These are phyloP conservation scores for Smittia aterrima DNA, from an alignment of 2,888 invertebrate species.

Conservation along the genomic window DNA sequence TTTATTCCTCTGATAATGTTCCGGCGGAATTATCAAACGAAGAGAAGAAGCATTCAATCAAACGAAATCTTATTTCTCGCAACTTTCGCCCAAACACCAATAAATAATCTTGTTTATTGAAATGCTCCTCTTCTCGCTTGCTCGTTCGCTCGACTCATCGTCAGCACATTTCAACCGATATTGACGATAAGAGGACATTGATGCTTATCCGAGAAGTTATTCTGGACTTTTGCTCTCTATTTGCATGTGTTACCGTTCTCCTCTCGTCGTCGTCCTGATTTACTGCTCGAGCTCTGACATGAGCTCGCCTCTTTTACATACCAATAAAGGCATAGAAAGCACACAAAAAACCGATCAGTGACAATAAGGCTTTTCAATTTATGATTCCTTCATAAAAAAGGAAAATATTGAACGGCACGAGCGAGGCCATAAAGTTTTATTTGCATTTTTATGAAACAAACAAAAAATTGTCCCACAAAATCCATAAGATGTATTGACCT, in stretches of 20 bases:
- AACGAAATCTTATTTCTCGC: constrained; percentile 31
- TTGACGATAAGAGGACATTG: constrained; percentile 16
- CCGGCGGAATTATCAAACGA: constrained; percentile 29
- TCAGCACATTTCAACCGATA: neutral
- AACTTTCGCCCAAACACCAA: neutral
- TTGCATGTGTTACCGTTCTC: constrained; percentile 36
- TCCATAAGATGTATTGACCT: constrained; percentile 25
- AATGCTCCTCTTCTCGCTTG: neutral
- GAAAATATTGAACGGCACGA: constrained; percentile 33
- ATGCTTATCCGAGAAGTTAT: constrained; percentile 11
- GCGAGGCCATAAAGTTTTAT: constrained; percentile 38
- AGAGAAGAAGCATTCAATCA: constrained; percentile 32
- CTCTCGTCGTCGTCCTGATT: constrained; percentile 20
- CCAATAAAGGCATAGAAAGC: constrained; percentile 24
- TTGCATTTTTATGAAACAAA: constrained; percentile 42
- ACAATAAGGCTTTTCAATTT: constrained; percentile 42
- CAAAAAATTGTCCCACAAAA: constrained; percentile 5
- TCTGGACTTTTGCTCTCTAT: neutral
- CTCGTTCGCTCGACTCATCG: neutral
- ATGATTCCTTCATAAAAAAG: constrained; percentile 36
- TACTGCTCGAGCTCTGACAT: constrained; percentile 19
- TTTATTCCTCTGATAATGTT: neutral
- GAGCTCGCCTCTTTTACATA: constrained; percentile 11
- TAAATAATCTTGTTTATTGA: constrained; percentile 41
- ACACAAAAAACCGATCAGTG: constrained; percentile 39